Evolutionary conservation across 2,113 vertebrate genomes (phyloP).

Genomic region (Erythrocercus mccallii): DNA sequence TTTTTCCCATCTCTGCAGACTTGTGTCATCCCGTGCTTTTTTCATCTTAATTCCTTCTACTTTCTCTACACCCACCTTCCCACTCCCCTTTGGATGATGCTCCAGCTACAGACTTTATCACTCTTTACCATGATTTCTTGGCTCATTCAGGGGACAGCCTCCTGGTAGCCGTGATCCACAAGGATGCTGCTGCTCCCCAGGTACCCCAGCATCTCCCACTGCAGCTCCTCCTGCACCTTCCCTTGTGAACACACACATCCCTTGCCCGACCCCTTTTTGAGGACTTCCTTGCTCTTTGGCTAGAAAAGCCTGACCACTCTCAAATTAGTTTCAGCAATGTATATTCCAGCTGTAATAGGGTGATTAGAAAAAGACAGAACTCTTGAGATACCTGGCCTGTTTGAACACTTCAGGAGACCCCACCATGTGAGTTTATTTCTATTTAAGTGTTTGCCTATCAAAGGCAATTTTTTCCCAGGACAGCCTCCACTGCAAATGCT

Average conservation of each 20-base stretch:
- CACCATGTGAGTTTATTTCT: background rate
- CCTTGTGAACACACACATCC: background rate
- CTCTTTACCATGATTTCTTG: background rate
- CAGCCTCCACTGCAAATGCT: background rate
- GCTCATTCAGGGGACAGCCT: background rate
- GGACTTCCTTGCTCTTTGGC: background rate
- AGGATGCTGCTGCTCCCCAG: background rate
- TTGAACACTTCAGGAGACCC: background rate
- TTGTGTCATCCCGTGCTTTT: background rate
- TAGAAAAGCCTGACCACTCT: background rate
- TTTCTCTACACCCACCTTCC: background rate
- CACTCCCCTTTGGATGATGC: no score
- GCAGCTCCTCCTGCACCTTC: background rate
- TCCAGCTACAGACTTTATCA: background rate
- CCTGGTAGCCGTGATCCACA: accelerated
- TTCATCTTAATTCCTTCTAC: background rate
- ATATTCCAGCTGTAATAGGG: background rate
- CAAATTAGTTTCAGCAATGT: background rate
- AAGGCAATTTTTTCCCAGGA: background rate
- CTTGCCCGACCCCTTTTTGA: background rate
- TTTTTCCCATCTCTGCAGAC: background rate
- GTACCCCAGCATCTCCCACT: background rate
- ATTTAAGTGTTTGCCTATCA: background rate
- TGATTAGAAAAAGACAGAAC: background rate
- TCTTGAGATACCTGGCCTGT: background rate